Conservation (phyloP, 2,113 vertebrate genomes). For the Dolichotis patagonum region DNA sequence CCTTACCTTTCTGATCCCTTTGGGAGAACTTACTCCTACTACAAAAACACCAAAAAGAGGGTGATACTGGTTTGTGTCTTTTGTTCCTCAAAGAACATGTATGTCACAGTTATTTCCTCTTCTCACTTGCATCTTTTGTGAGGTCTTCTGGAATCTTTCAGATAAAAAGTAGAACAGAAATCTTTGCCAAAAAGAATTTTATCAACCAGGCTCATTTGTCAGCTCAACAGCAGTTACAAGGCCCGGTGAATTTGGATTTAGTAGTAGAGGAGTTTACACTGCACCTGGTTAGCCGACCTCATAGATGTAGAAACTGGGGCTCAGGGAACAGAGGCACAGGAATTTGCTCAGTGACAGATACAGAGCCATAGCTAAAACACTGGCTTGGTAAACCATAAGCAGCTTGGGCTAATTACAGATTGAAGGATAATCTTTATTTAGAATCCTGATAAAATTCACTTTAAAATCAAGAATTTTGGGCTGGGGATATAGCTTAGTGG, state of each 20-base stretch:
- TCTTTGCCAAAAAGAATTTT: constrained; percentile 29
- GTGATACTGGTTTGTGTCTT: background rate
- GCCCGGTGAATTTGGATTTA: constrained; percentile 7
- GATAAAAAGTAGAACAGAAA: constrained; percentile 53
- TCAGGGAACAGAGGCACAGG: background rate
- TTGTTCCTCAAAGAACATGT: background rate
- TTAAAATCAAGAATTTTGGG: background rate
- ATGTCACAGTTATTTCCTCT: background rate
- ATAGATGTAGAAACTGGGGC: background rate
- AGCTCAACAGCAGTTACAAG: background rate
- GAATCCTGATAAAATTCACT: constrained; percentile 32
- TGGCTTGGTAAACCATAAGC: background rate
- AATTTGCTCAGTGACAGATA: background rate
- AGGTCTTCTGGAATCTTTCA: constrained; percentile 56
- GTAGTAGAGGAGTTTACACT: background rate
- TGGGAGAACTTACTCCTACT: background rate
- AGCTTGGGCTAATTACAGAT: background rate
- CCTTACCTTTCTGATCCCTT: background rate
- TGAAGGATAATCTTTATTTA: background rate
- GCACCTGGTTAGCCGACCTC: background rate
- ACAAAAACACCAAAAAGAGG: background rate
- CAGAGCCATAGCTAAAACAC: background rate
- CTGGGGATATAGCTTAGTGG: no score
- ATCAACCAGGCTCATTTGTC: background rate
- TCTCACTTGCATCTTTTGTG: background rate